Conservation (phyloP, 2,888 invertebrate species). For the Nasonovia ribisnigri region DNA sequence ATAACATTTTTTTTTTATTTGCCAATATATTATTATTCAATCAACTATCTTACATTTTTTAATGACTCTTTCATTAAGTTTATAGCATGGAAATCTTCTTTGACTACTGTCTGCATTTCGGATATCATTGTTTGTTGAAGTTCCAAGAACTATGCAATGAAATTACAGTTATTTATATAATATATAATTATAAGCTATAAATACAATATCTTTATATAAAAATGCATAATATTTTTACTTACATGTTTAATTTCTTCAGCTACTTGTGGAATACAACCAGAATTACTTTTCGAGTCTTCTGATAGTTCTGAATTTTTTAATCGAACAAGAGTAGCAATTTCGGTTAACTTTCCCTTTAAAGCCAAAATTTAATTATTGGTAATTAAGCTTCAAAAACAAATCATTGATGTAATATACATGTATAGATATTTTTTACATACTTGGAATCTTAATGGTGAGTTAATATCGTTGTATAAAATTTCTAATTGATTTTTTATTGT, state of each 20-base stretch:
- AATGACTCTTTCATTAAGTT: conserved; percentile 75
- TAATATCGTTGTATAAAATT: conserved; percentile 86
- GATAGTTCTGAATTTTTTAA: conserved; percentile 59
- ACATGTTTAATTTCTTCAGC: conserved; percentile 75
- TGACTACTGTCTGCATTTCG: conserved; percentile 86
- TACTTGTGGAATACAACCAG: conserved; percentile 47
- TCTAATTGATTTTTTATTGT: conserved; percentile 88
- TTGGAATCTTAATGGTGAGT: conserved; percentile 93
- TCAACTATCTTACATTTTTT: conserved; percentile 64
- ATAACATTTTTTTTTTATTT: not conserved
- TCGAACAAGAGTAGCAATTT: conserved; percentile 58
- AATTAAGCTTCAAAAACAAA: not conserved
- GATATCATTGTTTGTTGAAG: conserved; percentile 92
- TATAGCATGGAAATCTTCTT: conserved; percentile 83
- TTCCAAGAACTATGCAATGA: conserved; percentile 76
- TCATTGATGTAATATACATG: not conserved
- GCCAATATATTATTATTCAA: not conserved
- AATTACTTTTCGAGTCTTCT: conserved; percentile 45
- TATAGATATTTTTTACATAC: conserved; percentile 71
- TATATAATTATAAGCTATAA: not conserved
- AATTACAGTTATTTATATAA: not conserved
- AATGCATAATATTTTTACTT: conserved; percentile 66
- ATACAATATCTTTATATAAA: not conserved
- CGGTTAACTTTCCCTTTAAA: conserved; percentile 57
- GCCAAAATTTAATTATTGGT: conserved; percentile 67